These are phyloP conservation scores for Ophion slaviceki DNA, from an alignment of 2,888 invertebrate genomes.

Conservation along the genomic window DNA sequence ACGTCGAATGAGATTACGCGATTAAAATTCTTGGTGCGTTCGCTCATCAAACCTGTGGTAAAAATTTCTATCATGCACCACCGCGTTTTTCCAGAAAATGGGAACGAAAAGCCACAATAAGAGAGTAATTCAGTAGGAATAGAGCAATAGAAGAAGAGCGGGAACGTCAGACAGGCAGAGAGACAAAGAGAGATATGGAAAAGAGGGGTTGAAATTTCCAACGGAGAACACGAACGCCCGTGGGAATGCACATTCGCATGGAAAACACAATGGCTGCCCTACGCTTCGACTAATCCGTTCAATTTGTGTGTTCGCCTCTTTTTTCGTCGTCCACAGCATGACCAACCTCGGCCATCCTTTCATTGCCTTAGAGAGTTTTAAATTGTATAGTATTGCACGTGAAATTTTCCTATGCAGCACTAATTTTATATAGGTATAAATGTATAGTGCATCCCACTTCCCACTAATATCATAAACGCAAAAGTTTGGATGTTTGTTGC, in stretches of 20 bases:
- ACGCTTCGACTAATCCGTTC: conserved; percentile 59
- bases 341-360: conserved; percentile 21
- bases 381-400: conserved; percentile 40
- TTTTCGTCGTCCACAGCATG: not conserved
- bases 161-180: conserved; percentile 9
- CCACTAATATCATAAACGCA: too few species aligned
- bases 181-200: conserved; percentile 14
- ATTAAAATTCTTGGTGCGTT: conserved; percentile 61
- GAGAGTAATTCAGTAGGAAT: conserved; percentile 23
- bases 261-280: conserved; percentile 64
- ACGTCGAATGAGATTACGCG: conserved; percentile 52
- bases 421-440: not conserved
- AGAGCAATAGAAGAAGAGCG: conserved; percentile 2
- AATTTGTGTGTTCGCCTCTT: conserved; percentile 50
- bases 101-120: conserved; percentile 8
- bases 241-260: conserved; percentile 67
- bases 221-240: conserved; percentile 52
- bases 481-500: too few species aligned
- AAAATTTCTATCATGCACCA: conserved; percentile 65
- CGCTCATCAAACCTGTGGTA: conserved; percentile 61
- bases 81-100: conserved; percentile 61
- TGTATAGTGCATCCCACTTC: too few species aligned
- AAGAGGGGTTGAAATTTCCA: conserved; percentile 38
- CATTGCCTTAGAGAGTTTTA: conserved; percentile 43
- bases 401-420: not conserved